These are phyloP conservation scores for Kradibia gibbosae DNA, from an alignment of 1,140 invertebrate species.

Conservation along the genomic window DNA sequence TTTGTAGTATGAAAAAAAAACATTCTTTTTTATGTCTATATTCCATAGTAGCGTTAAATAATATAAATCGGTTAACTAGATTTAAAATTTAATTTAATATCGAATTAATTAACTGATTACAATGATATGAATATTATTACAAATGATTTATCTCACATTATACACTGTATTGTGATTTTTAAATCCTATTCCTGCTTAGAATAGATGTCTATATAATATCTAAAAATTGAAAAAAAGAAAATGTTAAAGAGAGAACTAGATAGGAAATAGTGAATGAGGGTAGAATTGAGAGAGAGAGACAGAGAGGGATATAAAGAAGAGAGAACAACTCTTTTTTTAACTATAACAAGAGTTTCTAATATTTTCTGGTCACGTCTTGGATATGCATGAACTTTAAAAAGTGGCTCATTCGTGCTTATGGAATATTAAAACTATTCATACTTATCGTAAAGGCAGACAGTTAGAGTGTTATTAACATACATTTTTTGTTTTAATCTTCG, in stretches of 20 bases:
- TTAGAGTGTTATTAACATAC: slow-evolving; percentile 60
- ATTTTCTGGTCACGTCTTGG: slow-evolving; percentile 64
- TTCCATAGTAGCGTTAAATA: too few species aligned
- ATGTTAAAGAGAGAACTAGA: not conserved
- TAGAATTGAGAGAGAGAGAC: not conserved
- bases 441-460: slow-evolving; percentile 60
- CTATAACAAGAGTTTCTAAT: slow-evolving; percentile 56
- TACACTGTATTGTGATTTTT: too few species aligned
- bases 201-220: not conserved
- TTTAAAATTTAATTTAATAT: too few species aligned
- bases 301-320: not conserved
- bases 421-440: slow-evolving; percentile 68
- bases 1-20: too few species aligned
- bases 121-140: too few species aligned
- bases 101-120: too few species aligned
- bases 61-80: too few species aligned
- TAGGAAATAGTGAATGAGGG: not conserved
- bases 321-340: slow-evolving; percentile 28
- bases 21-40: too few species aligned
- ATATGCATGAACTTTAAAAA: slow-evolving; percentile 68
- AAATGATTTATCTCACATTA: too few species aligned
- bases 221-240: not conserved
- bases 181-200: too few species aligned
- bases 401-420: slow-evolving; percentile 65
- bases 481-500: slow-evolving; percentile 37